phyloP scores from a whole-genome alignment of 2,113 vertebrate species.

The Alectura lathami region DNA sequence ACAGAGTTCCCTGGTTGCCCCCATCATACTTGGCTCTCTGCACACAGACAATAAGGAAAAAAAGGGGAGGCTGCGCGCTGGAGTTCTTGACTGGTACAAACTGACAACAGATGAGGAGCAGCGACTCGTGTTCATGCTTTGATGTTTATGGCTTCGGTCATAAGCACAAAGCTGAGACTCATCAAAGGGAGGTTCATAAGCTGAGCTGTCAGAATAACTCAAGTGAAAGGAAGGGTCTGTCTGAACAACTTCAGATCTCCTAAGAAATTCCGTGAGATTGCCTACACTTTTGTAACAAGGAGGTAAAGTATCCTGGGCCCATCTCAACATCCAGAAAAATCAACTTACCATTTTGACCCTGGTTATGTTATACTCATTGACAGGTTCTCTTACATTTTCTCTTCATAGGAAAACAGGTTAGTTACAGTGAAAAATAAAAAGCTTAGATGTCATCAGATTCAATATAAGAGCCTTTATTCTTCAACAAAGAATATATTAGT shows the following conservation, averaged over 20 bases:
- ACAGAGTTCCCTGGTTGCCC: fast-evolving
- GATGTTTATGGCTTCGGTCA: conserved; percentile 65
- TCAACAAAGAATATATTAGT: background rate
- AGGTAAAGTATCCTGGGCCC: background rate
- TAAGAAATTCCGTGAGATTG: conserved; percentile 21
- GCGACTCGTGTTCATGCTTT: background rate
- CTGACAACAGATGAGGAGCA: conserved; percentile 2
- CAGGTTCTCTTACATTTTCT: background rate
- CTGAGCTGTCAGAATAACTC: conserved; percentile 58
- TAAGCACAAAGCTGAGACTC: conserved; percentile 48
- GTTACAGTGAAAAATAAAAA: background rate
- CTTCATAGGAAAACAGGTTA: background rate
- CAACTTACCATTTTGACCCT: background rate
- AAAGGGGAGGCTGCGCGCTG: fast-evolving
- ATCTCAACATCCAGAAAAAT: background rate
- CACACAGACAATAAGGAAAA: background rate
- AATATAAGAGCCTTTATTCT: background rate
- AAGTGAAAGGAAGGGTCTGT: conserved; percentile 55
- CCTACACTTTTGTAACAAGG: conserved; percentile 1
- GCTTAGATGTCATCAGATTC: background rate
- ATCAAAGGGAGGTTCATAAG: conserved; percentile 35
- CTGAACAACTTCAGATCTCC: conserved; percentile 13
- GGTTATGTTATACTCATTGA: background rate
- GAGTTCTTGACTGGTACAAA: background rate
- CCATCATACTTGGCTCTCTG: background rate